Percentiles rank a stretch among this genome's conserved stretches.
Conservation (phyloP, 2,888 invertebrate species). For the Schizaphis graminum region DNA sequence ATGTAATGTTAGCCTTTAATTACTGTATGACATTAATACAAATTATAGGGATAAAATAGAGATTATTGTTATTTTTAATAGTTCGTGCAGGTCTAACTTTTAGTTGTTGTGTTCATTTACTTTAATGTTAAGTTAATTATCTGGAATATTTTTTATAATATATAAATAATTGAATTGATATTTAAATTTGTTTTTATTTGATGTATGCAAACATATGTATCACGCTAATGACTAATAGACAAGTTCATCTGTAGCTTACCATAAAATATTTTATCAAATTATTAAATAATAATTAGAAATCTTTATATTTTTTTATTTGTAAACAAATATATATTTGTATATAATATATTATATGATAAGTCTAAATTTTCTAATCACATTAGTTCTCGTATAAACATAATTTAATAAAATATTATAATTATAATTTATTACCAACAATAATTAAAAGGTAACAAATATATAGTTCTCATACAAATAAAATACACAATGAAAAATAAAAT, state of each 20-base stretch:
- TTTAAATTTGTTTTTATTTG: neutral
- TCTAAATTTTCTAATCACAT: neutral
- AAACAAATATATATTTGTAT: neutral
- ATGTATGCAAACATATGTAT: no score
- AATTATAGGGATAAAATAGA: neutral
- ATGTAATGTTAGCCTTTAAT: neutral
- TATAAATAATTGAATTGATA: slow-evolving; percentile 15
- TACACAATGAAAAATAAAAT: neutral
- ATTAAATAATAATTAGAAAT: neutral
- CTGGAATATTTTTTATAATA: slow-evolving; percentile 34
- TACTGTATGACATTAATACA: neutral
- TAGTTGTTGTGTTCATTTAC: slow-evolving; percentile 61
- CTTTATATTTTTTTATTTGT: neutral
- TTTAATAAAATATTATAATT: neutral
- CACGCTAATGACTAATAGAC: neutral
- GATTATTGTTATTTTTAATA: slow-evolving; percentile 20
- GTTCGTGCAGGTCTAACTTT: neutral
- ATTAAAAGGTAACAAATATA: neutral
- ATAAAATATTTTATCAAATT: neutral
- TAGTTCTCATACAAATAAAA: neutral
- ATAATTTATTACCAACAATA: neutral
- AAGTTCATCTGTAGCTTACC: neutral
- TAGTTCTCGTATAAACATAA: neutral
- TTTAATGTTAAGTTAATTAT: slow-evolving; percentile 29
- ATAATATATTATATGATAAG: neutral